phyloP scores from a whole-genome alignment of 1,140 invertebrate species.

The Muscidifurax raptorellus region DNA sequence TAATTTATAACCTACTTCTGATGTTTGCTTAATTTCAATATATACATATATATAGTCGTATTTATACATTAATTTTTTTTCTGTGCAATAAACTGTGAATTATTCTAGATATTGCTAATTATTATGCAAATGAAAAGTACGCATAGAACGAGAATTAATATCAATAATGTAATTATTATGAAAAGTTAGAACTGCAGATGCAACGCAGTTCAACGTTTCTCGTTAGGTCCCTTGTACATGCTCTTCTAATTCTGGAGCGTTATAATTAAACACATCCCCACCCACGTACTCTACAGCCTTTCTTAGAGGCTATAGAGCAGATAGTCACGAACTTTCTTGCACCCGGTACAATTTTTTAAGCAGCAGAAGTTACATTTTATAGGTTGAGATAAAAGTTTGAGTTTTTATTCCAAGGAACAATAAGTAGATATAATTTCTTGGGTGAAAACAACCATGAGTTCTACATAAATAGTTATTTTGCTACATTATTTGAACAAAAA shows the following conservation, averaged over 20 bases:
- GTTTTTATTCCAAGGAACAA: conserved; percentile 10
- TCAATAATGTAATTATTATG: background rate
- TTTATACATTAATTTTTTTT: no score
- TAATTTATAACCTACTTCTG: background rate
- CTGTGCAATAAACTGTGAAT: no score
- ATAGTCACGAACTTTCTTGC: background rate
- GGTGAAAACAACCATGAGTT: background rate
- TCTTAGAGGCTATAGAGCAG: conserved; percentile 11
- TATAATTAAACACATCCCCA: conserved; percentile 46
- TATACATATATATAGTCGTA: no score
- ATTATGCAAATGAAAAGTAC: no score
- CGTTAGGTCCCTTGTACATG: background rate
- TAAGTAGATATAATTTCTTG: background rate
- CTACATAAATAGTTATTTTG: background rate
- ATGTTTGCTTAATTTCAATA: background rate
- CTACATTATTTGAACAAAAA: background rate
- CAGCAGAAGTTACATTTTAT: background rate
- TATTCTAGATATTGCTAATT: no score
- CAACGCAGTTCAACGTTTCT: background rate
- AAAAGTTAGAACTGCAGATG: background rate
- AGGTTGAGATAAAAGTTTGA: background rate
- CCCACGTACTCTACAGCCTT: conserved; percentile 1
- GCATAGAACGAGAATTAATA: background rate
- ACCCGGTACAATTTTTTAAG: conserved; percentile 25
- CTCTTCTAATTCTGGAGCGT: conserved; percentile 40